phyloP scores from a whole-genome alignment of 2,797 vertebrate genomes.

The Catostomus latipinnis region DNA sequence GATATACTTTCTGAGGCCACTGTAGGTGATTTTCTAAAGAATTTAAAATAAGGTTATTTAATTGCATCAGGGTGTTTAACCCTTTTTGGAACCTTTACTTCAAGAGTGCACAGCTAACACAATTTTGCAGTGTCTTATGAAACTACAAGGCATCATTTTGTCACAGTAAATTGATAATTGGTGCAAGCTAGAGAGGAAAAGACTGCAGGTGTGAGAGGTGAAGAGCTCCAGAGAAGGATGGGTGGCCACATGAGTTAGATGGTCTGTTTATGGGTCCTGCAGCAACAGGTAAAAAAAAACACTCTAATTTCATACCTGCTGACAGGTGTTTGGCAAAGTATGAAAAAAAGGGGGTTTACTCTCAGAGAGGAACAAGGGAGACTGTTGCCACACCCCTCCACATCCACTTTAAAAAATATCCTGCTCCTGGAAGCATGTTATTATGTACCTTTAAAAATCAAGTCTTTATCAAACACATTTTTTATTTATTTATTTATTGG shows the following conservation, averaged over 20 bases:
- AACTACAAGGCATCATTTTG: neutral
- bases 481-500: neutral
- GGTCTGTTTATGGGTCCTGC: constrained; percentile 51
- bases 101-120: no score
- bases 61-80: no score
- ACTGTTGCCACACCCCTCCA: constrained; percentile 56
- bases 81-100: no score
- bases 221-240: neutral
- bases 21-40: no score
- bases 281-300: constrained; percentile 49
- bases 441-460: constrained; percentile 3
- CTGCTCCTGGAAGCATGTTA: constrained; percentile 20
- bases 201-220: neutral
- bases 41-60: no score
- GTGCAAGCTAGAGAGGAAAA: neutral
- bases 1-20: no score
- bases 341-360: constrained; percentile 28
- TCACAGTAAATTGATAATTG: no score
- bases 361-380: constrained; percentile 4
- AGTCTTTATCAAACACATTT: constrained; percentile 7
- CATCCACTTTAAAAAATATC: constrained; percentile 10
- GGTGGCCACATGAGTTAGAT: constrained; percentile 46
- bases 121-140: no score
- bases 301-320: constrained; percentile 73
- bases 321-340: constrained; percentile 78